Percentiles rank a stretch among this genome's conserved stretches.
These are phyloP conservation scores for Trachemys scripta DNA, from an alignment of 2,113 vertebrate species.

Conservation along the genomic window DNA sequence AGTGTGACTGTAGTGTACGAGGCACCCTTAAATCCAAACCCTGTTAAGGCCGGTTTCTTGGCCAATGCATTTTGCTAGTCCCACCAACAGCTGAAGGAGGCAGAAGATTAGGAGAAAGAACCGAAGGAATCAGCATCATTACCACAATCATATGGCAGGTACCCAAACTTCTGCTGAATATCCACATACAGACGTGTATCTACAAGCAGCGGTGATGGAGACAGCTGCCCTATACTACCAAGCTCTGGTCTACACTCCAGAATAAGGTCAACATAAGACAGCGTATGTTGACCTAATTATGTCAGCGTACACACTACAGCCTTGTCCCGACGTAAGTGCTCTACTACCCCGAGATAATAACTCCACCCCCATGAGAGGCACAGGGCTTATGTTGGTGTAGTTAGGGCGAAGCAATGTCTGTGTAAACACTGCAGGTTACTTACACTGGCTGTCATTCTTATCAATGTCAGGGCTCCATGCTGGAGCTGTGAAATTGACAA, in stretches of 20 bases:
- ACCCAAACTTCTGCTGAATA: neutral
- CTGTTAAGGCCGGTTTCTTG: neutral
- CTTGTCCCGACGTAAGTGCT: too few relatives aligned
- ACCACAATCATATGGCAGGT: neutral
- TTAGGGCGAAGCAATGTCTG: too few relatives aligned
- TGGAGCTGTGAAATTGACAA: too few relatives aligned
- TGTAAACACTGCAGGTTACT: too few relatives aligned
- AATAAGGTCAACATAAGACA: neutral
- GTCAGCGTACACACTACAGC: too few relatives aligned
- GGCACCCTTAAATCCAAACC: neutral
- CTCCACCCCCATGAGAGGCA: too few relatives aligned
- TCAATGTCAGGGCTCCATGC: too few relatives aligned
- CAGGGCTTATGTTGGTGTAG: too few relatives aligned
- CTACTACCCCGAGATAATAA: too few relatives aligned
- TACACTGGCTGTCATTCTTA: too few relatives aligned
- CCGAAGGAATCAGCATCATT: neutral
- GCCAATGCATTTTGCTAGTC: neutral
- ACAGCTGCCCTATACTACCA: neutral
- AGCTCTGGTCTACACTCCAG: neutral
- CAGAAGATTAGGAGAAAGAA: neutral
- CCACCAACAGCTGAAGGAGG: neutral
- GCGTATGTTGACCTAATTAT: too few relatives aligned
- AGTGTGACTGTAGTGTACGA: neutral
- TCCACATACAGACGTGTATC: neutral
- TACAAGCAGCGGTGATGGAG: neutral